phyloP scores from a whole-genome alignment of 2,797 vertebrate species.

The Neomorphus geoffroyi region DNA sequence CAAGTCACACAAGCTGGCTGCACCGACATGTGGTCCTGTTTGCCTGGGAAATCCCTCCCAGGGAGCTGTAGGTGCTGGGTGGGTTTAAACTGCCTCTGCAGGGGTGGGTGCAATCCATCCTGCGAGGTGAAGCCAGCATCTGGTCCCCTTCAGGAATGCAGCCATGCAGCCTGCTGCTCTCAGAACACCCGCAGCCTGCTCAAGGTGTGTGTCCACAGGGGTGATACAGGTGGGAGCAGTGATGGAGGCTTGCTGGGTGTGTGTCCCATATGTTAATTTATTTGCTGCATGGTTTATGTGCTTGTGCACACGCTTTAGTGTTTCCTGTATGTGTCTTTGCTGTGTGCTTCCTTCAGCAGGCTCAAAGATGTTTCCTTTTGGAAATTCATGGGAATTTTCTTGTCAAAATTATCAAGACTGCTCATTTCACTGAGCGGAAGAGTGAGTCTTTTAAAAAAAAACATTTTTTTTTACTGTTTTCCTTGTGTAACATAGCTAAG shows the following conservation, averaged over 20 bases:
- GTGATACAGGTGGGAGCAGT: background rate
- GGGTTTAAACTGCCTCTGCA: background rate
- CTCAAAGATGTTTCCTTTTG: background rate
- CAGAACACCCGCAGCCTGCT: fast-evolving
- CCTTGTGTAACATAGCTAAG: background rate
- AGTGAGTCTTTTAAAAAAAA: background rate
- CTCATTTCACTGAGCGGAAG: background rate
- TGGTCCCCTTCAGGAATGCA: fast-evolving
- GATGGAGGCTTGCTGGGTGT: background rate
- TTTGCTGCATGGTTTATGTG: background rate
- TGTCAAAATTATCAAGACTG: background rate
- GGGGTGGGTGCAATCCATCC: background rate
- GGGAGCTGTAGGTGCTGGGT: background rate
- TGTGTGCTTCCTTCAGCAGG: background rate
- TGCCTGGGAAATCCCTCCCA: fast-evolving
- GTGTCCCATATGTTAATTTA: background rate
- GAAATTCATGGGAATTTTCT: background rate
- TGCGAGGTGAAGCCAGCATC: background rate
- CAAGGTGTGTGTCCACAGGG: fast-evolving
- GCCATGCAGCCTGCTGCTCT: background rate
- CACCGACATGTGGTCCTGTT: fast-evolving
- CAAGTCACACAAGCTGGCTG: fast-evolving
- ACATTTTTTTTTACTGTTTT: background rate
- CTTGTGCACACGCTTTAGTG: fast-evolving
- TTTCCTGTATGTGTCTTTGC: background rate